Base-by-base conservation (phyloP, 1,140 invertebrate species). In the Diachasmimorpha longicaudata region DNA sequence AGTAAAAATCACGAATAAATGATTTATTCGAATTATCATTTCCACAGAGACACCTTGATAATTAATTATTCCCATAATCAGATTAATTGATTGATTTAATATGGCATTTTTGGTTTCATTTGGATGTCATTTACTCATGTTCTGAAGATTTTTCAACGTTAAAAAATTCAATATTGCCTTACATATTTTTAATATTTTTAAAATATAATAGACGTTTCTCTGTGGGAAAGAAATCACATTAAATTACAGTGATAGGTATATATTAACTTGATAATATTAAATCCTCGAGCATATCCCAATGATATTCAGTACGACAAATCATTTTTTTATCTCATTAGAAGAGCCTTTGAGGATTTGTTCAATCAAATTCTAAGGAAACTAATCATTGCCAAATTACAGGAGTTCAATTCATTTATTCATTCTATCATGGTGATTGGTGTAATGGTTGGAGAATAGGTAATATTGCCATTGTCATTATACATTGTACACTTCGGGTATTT, bases 381-480 rank as follows among this genome's bases (percentile, higher is more conserved):
- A 70, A 48, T 70, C 21, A 70, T 37, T 16, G 66, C 21, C 25
- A 67, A 36, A 74, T 31, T 58, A 0, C 10, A 4, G 70, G 70
- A 21, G 11, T 31, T 31, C 1, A 31, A 42, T 39, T 37, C 23
- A 25, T 48, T 21, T 13, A 71, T 42, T 44, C n/a, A 71, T 46
- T 48, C 23, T 71, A 19, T 70, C 31, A n/a, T 63, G 23, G 31
- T 58, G 39, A 66, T n/a, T 23, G 37, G 31, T 72, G 52, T 36
- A 72, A 9, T 31, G 23, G 36, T 21, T 39, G 58, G 37, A 66
- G 13, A 73, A 63, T 42, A 66, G 39, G 21, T 63, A 21, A 58
- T 55, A 11, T 8, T 86, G 87, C 86, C 79, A 80, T 84, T 85
- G 83, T 85, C 82, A 85, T 79, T 84, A 84, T 85, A 81, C 85